Base-by-base conservation (phyloP, 92 coral and sea anemone genomes). In the Bergia sp. region DNA sequence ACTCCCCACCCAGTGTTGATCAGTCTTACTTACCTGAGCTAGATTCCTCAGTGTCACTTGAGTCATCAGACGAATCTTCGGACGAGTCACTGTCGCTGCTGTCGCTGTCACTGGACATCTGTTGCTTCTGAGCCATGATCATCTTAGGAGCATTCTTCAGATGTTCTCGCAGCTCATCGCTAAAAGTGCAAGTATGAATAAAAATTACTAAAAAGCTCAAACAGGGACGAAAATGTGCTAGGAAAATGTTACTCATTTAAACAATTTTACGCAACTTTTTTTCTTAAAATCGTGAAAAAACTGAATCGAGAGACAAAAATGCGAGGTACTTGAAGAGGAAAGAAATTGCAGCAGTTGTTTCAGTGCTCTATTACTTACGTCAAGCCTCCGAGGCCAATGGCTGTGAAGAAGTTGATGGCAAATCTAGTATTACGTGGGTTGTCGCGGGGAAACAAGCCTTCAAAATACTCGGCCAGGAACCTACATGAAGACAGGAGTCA, bases 341-440 rank as follows among this genome's bases (percentile, higher is more conserved):
- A 61, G 20, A 61, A 61, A 41, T 57, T 57, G 0, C 16, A 18
- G 64, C 21, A 43, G 53, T 6, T 78, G 1, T 36, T 10, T 1
- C 0, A 65, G 37, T 18, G 42, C 38, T 3, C 18, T 23, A 9
- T 5, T 72, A 95, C 99, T 91, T 93, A 97, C 98, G 99, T 97
- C 71, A 97, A 96, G 23, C 99, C 99, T 65, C 99, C 99, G 71
- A 97, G 94, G 37, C 99, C 99, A 90, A 97, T 93, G 21, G 99
- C 95, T 8, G 99, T 97, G 93, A 97, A 97, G 91, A 97, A 97
- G 88, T 97, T 97, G 93, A 97, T 95, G 73, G 99, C 95, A 79
- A 97, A 97, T 29, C 99, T 98, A 29, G 99, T 97, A 88, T 97
- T 97, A 7, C 99, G 93, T 44, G 99, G 99, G 84, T 94, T 95